Base-by-base conservation (phyloP, 2,797 vertebrate species). In the Hybognathus amarus region DNA sequence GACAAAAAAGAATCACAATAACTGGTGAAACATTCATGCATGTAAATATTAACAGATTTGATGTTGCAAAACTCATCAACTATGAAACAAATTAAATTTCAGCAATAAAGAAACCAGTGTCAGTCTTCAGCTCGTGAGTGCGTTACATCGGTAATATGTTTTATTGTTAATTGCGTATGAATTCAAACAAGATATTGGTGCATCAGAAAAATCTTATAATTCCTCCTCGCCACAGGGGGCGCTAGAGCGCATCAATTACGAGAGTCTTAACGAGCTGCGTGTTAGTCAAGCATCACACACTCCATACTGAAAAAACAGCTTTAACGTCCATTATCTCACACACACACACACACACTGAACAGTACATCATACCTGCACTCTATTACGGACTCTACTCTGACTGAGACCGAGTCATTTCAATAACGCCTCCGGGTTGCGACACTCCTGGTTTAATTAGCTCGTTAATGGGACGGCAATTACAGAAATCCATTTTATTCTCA, bases 341-440 rank as follows among this genome's bases (percentile, higher is more conserved):
- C 68, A 70, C n/a, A 47, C 47, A 20, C 17, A 38, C 59, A 50
- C 47, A 18, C 47, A 50, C 5, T 1, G 11, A 13, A 12, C 42
- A 42, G 42, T 11, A 4, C 8, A 45, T 45, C 89, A 36, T 89
- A 84, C 90, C 83, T 89, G 88, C 81, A 64, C 67, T 91, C 90
- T 89, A 94, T 94, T 94, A 94, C 90, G 90, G 88, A 89, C 90
- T 91, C 91, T 92, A 93, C 89, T 93, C 92, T n/a, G 93, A 92
- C 92, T 92, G 93, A 92, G 92, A 92, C 75, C 75, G 92, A 94
- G 90, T 92, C 90, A 93, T 94, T 94, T 94, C 93, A 93, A 91
- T 90, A 92, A 89, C 67, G 85, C 93, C 92, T 90, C 87, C 87
- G 88, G 92, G 92, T 93, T 91, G 91, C 91, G 90, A 91, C 87